Base-by-base conservation (phyloP, 2,113 vertebrate species). In the Chrysemys picta region DNA sequence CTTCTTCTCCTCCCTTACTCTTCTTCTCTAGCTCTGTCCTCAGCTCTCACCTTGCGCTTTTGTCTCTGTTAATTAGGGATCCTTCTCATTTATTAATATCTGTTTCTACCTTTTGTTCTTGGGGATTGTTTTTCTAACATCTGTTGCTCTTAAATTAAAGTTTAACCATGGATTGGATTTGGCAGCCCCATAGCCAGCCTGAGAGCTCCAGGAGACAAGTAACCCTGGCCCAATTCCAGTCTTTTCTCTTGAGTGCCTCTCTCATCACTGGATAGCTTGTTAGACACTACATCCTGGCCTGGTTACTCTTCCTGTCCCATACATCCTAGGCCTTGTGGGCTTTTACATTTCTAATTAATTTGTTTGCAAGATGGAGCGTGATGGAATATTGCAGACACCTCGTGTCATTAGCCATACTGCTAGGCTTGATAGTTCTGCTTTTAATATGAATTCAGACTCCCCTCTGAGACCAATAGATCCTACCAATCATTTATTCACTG, bases 31-130 rank as follows among this genome's bases (percentile, higher is more conserved):
- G 31, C 31, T 19, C 59, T n/a, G 31, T 10, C 62, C 62, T 69
- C 35, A 56, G 76, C 38, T 29, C 9, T 25, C 11, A 4, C 0
- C 35, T 83, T 59, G 13, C 9, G 0, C 13, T 8, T 22, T 1
- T 2, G 4, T 1, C 3, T 49, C 53, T 50, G 42, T 10, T 16
- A 54, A 49, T 59, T 16, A 4, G n/a, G 89, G 4, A 59, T 5
- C 11, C 54, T 0, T 1, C 1, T 7, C 31, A 7, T 62, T 62
- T 31, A 31, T 49, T 8, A 2, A 0, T 2, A 5, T 3, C 5
- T 1, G 1, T 45, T n/a, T 47, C 14, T 53, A 3, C 0, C 5
- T 1, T 0, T 76, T 1, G 35, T 1, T 56, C 87, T n/a, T 11
- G 21, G 2, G 25, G 50, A 0, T 3, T 2, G 10, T 81, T 35